Base-by-base conservation (phyloP, 2,888 invertebrate species). In the Mythimna lalbum region DNA sequence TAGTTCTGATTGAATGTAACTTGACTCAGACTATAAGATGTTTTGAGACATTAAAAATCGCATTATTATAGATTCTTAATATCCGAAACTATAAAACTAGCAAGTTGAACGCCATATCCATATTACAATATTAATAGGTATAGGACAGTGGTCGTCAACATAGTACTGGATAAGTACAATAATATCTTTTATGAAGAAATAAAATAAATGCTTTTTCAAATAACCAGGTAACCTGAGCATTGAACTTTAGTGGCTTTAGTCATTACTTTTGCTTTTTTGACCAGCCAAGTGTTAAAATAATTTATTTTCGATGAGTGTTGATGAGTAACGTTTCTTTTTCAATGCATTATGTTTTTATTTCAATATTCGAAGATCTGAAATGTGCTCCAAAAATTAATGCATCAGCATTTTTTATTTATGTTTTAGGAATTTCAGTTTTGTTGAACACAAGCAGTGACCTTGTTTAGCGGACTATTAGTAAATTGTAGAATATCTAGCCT, bases 201-300 rank as follows among this genome's bases (percentile, higher is more conserved):
- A 59, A 53, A 47, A 49, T 53, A 66, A 62, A 39, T 23, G 31
- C n/a, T 36, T 21, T 9, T 57, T 43, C 7, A 47, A 23, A 63
- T 60, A 63, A 73, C 53, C 59, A 68, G 59, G 63, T 47, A 60
- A 75, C 53, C 19, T 60, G 69, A 47, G 19, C 76, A 56, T 64
- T 75, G 63, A 64, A 69, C 70, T 52, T 21, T 27, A 27, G 33
- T 27, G 17, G 39, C 19, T 63, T 55, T 39, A 53, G 9, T 53
- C 49, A 59, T 57, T 55, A 63, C 43, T 56, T 55, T 75, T 61
- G 50, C 47, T 69, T 74, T 73, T 57, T 61, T 52, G 55, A 64
- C 36, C 27, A 31, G 60, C 36, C n/a, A 52, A 49, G 19, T 27
- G 43, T 36, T 55, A 64, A 50, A 14, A 33, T 76, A 60, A 64